These are phyloP conservation scores for Bombus pascuorum DNA, from an alignment of 1,140 invertebrate genomes.

Conservation along the genomic window DNA sequence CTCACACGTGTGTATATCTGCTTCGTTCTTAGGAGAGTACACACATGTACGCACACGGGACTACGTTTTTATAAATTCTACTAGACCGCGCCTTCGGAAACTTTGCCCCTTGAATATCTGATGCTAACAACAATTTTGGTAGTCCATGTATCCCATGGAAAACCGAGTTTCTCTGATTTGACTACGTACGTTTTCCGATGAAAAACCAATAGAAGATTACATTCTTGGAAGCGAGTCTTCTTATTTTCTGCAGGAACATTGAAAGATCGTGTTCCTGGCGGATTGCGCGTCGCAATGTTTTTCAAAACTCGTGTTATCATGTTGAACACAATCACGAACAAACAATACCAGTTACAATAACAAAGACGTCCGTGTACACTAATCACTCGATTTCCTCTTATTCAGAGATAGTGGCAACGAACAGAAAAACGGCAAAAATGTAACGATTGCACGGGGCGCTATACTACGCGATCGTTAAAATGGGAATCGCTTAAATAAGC, in stretches of 20 bases:
- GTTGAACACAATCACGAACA: not conserved
- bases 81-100: not conserved
- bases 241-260: too few relatives aligned
- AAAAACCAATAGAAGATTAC: not conserved
- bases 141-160: slow-evolving; percentile 15
- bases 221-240: not conserved
- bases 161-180: not conserved
- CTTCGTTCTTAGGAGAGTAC: too few relatives aligned
- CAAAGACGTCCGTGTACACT: not conserved
- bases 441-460: not conserved
- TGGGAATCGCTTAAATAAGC: slow-evolving; percentile 8
- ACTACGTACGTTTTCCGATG: not conserved
- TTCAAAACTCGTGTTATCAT: not conserved
- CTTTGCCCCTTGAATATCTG: not conserved
- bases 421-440: not conserved
- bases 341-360: not conserved
- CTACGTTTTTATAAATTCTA: slow-evolving; percentile 32
- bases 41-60: too few relatives aligned
- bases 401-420: not conserved
- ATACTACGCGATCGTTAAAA: not conserved
- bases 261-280: too few relatives aligned
- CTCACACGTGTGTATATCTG: not conserved
- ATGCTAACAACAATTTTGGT: not conserved
- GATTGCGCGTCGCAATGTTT: not conserved
- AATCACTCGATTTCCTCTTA: not conserved